phyloP scores from a whole-genome alignment of 1,140 invertebrate genomes.

The Drosophila tani region DNA sequence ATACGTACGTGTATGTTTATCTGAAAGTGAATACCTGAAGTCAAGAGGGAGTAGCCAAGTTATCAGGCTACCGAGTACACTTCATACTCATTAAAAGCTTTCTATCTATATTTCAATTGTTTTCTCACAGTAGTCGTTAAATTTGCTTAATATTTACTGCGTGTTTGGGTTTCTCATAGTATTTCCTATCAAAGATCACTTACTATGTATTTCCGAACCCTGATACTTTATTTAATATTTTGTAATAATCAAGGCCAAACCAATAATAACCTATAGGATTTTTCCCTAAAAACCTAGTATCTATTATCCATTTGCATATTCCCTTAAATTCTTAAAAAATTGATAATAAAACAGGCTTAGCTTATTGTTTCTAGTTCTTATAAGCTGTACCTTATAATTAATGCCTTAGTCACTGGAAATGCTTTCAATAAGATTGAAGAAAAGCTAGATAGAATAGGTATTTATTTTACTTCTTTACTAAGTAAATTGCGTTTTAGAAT shows the following conservation, averaged over 20 bases:
- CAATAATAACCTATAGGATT: background rate
- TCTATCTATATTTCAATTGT: slow-evolving; percentile 17
- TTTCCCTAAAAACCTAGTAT: too few relatives aligned
- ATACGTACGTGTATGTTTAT: slow-evolving; percentile 2
- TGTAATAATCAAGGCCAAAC: background rate
- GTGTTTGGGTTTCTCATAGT: background rate
- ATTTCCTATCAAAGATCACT: background rate
- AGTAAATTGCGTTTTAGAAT: background rate
- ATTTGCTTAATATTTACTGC: background rate
- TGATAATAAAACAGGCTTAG: background rate
- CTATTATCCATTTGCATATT: background rate
- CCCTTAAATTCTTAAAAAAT: background rate
- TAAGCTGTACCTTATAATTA: slow-evolving; percentile 8
- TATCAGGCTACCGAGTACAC: slow-evolving; percentile 4
- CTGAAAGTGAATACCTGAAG: background rate
- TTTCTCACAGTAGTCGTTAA: slow-evolving; percentile 4
- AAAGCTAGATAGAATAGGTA: background rate
- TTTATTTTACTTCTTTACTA: background rate
- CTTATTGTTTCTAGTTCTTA: background rate
- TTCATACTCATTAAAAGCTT: slow-evolving; percentile 9
- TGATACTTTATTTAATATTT: background rate
- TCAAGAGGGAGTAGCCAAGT: slow-evolving; percentile 16
- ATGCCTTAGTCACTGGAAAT: background rate
- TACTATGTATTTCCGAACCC: background rate
- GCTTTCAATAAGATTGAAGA: background rate